Conservation (phyloP, 2,113 vertebrate species). For the Charina bottae region DNA sequence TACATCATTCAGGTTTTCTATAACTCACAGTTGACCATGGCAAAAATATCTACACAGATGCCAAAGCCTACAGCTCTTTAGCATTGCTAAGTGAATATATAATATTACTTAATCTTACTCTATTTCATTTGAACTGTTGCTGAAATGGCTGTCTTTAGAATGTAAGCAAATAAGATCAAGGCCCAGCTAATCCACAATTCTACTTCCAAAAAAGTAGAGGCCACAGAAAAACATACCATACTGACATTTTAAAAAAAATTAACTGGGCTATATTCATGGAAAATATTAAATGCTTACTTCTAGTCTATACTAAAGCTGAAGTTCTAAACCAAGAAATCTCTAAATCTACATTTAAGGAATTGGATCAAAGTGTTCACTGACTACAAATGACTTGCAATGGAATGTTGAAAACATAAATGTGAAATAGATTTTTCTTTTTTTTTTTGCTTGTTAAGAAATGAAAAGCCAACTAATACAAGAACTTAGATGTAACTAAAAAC, state of each 20-base stretch:
- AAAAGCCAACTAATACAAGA: conserved; percentile 15
- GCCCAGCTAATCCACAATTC: background rate
- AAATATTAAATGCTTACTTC: background rate
- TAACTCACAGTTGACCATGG: conserved; percentile 47
- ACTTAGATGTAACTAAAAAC: background rate
- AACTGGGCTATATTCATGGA: background rate
- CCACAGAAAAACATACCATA: background rate
- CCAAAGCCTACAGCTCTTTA: conserved; percentile 25
- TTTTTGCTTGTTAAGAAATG: conserved; percentile 22
- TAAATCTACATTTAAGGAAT: background rate
- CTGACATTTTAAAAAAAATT: background rate
- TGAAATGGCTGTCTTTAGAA: conserved; percentile 22
- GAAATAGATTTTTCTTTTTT: background rate
- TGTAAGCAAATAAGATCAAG: background rate
- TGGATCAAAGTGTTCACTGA: background rate
- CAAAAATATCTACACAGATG: conserved; percentile 54
- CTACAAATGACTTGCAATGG: background rate
- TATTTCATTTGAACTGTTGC: conserved; percentile 44
- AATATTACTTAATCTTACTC: conserved; percentile 36
- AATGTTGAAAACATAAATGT: background rate
- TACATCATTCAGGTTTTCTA: conserved; percentile 43
- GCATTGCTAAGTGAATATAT: conserved; percentile 14
- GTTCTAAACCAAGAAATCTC: background rate
- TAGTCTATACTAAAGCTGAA: background rate
- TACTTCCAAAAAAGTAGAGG: background rate